Percentiles rank a stretch among this genome's conserved stretches.
These are phyloP conservation scores for Catostylus mosaicus DNA, from an alignment of 30 jellyfish, hydroid and myxozoan species.

Conservation along the genomic window DNA sequence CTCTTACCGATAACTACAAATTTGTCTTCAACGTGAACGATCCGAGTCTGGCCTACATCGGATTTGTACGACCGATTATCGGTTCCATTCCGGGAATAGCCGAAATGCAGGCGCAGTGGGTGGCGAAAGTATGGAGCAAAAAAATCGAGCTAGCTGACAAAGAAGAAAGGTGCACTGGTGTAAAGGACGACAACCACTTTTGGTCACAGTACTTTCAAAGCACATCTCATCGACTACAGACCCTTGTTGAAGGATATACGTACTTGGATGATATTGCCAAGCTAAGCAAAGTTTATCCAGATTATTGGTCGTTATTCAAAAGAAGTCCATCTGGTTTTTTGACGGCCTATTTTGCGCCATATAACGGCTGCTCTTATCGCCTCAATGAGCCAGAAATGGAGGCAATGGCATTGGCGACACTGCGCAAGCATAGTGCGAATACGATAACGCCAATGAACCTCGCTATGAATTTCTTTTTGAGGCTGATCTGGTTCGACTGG, in stretches of 20 bases:
- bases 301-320: conserved; percentile 76
- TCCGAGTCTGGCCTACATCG: conserved; percentile 79
- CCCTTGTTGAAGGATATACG: conserved; percentile 88
- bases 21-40: conserved; percentile 67
- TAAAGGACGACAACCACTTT: conserved; percentile 50
- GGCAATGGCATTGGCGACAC: conserved; percentile 62
- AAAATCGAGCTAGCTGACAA: conserved; percentile 30
- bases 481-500: conserved; percentile 88
- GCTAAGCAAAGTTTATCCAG: conserved; percentile 77
- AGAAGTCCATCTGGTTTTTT: conserved; percentile 67
- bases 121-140: conserved; percentile 73
- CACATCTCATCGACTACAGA: conserved; percentile 81
- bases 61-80: conserved; percentile 86
- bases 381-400: conserved; percentile 72
- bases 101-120: conserved; percentile 92
- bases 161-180: conserved; percentile 30
- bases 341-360: conserved; percentile 87
- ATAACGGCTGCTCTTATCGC: conserved; percentile 79
- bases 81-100: conserved; percentile 94
- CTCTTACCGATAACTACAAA: conserved; percentile 74
- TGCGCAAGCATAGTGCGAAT: conserved; percentile 56
- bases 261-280: conserved; percentile 76
- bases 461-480: conserved; percentile 60
- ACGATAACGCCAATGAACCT: conserved; percentile 59
- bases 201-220: conserved; percentile 78